Percentiles rank a stretch among this genome's conserved stretches.
These are phyloP conservation scores for Cryptoblepharus egeriae DNA, from an alignment of 2,797 vertebrate genomes.

Conservation along the genomic window DNA sequence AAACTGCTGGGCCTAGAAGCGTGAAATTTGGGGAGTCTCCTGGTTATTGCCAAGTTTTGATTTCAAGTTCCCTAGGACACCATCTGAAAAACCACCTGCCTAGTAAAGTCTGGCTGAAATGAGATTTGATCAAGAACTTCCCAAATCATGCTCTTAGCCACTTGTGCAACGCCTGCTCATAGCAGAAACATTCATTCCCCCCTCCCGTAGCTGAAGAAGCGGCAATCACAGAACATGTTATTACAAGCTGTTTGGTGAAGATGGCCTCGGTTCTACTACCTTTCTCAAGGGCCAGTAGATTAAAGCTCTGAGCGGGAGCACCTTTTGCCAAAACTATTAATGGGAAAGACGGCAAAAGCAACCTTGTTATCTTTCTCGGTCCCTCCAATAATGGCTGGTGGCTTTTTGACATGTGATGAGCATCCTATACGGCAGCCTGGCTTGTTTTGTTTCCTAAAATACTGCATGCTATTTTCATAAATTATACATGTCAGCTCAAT, in stretches of 20 bases:
- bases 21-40: too few relatives aligned
- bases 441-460: conserved; percentile 37
- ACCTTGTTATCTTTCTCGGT: neutral
- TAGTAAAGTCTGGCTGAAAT: too few relatives aligned
- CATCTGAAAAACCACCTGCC: too few relatives aligned
- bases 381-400: neutral
- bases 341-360: neutral
- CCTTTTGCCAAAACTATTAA: neutral
- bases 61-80: too few relatives aligned
- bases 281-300: neutral
- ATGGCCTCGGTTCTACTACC: neutral
- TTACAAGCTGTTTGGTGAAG: neutral
- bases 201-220: neutral
- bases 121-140: neutral
- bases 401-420: conserved; percentile 10
- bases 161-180: neutral
- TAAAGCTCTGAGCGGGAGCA: conserved; percentile 11
- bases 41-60: too few relatives aligned
- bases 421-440: neutral
- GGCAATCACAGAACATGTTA: neutral
- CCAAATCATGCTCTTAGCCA: neutral
- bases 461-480: conserved; percentile 13
- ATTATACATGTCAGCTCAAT: conserved; percentile 29
- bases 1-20: too few relatives aligned
- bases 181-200: neutral